Conservation (phyloP, 2,888 invertebrate genomes). For the Epistrophe eligans region DNA sequence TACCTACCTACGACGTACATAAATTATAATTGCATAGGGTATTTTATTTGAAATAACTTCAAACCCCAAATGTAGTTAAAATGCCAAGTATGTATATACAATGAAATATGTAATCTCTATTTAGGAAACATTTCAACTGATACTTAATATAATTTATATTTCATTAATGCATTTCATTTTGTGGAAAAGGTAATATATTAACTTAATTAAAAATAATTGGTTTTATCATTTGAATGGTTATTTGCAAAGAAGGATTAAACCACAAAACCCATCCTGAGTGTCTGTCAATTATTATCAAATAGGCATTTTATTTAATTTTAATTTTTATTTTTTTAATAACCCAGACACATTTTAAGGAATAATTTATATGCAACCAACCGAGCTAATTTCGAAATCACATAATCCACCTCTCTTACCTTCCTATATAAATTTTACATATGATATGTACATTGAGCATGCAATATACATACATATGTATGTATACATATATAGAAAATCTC, state of each 20-base stretch:
- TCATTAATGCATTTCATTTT: not conserved
- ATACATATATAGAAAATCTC: not conserved
- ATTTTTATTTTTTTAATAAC: constrained; percentile 27
- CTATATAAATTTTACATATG: too few relatives aligned
- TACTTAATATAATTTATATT: not conserved
- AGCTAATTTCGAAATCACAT: constrained; percentile 24
- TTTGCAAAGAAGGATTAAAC: constrained; percentile 1
- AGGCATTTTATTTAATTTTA: constrained; percentile 3
- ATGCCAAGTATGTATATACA: too few relatives aligned
- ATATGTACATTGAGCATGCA: not conserved
- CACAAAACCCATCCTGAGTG: not conserved
- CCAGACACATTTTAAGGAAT: constrained; percentile 23
- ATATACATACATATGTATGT: not conserved
- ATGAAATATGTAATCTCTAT: too few relatives aligned
- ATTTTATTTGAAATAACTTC: too few relatives aligned
- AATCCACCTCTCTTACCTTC: not conserved
- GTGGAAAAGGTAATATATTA: not conserved
- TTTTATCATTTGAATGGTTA: not conserved
- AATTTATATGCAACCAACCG: constrained; percentile 22
- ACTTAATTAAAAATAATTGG: constrained; percentile 19
- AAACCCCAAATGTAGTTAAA: too few relatives aligned
- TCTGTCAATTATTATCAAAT: constrained; percentile 26
- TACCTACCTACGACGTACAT: too few relatives aligned
- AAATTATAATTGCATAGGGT: too few relatives aligned
- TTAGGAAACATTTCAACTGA: too few relatives aligned